A percentile compares a stretch with the other conserved stretches of the same genome.
phyloP scores from a whole-genome alignment of 2,888 invertebrate genomes.

The Tachina grossa region DNA sequence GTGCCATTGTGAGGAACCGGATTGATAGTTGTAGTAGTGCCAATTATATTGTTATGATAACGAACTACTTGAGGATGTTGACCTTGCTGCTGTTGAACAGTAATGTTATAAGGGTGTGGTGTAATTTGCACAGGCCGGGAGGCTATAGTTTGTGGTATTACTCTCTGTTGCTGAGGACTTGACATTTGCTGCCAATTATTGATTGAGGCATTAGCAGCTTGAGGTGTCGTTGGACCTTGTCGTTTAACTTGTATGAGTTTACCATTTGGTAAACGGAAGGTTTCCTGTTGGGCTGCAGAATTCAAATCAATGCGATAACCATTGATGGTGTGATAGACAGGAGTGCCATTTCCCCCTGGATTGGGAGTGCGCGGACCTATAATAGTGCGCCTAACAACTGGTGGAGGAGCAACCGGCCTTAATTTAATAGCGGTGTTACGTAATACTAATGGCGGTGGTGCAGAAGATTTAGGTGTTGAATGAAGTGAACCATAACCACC shows the following conservation, averaged over 20 bases:
- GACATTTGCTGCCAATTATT: constrained; percentile 69
- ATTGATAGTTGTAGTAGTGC: constrained; percentile 64
- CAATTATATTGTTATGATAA: constrained; percentile 70
- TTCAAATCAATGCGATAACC: constrained; percentile 83
- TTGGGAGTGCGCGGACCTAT: constrained; percentile 76
- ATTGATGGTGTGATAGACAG: constrained; percentile 82
- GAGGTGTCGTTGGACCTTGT: constrained; percentile 75
- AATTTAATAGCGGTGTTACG: constrained; percentile 78
- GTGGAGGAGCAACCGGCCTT: constrained; percentile 74
- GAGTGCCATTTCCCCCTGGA: constrained; percentile 74
- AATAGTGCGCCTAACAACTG: constrained; percentile 77
- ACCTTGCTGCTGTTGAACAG: constrained; percentile 70
- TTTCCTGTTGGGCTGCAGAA: constrained; percentile 82
- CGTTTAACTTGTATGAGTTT: constrained; percentile 83
- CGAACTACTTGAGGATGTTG: constrained; percentile 76
- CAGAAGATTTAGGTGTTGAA: constrained; percentile 48
- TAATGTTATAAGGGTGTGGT: constrained; percentile 68
- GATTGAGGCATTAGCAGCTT: constrained; percentile 49
- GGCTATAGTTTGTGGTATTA: constrained; percentile 64
- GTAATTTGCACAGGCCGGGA: constrained; percentile 73
- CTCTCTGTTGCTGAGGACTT: constrained; percentile 64
- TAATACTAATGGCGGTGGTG: constrained; percentile 79
- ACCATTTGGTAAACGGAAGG: constrained; percentile 82
- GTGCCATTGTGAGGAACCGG: constrained; percentile 68
- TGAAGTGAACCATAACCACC: constrained; percentile 45